Evolutionary conservation across 2,113 vertebrate genomes (phyloP).

Genomic region (Meles meles): DNA sequence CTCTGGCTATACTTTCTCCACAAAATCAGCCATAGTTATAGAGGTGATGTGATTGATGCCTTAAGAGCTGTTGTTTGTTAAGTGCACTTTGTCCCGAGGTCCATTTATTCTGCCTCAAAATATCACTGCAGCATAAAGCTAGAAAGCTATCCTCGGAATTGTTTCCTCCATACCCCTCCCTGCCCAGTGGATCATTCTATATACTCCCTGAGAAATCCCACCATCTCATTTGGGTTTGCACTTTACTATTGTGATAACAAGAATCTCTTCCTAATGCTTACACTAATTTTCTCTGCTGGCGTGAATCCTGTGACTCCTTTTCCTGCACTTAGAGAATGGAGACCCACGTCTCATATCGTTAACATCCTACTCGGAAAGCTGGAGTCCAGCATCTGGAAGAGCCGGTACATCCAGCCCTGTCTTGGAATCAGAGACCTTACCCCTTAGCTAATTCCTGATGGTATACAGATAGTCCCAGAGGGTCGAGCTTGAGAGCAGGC

Average conservation of each 20-base stretch:
- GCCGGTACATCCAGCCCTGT: not conserved
- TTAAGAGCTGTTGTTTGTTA: not conserved
- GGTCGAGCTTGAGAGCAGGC: accelerated
- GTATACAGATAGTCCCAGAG: not conserved
- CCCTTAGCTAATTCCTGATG: not conserved
- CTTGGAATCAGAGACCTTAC: not conserved
- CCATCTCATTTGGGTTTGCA: not conserved
- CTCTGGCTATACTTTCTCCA: not conserved
- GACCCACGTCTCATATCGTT: not conserved
- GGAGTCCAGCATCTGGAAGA: not conserved
- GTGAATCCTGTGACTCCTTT: not conserved
- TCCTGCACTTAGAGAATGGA: not conserved
- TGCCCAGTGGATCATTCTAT: too few relatives aligned
- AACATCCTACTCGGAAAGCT: not conserved
- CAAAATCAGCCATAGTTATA: not conserved
- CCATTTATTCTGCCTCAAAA: not conserved
- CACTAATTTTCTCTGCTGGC: not conserved
- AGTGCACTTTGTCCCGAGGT: not conserved
- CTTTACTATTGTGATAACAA: not conserved
- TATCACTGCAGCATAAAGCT: not conserved
- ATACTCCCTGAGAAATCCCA: not conserved
- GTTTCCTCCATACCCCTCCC: not conserved
- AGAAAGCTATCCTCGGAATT: not conserved
- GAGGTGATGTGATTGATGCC: not conserved
- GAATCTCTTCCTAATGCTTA: not conserved